Base-by-base conservation (phyloP, 2,888 invertebrate genomes). In the Parnassius smintheus region DNA sequence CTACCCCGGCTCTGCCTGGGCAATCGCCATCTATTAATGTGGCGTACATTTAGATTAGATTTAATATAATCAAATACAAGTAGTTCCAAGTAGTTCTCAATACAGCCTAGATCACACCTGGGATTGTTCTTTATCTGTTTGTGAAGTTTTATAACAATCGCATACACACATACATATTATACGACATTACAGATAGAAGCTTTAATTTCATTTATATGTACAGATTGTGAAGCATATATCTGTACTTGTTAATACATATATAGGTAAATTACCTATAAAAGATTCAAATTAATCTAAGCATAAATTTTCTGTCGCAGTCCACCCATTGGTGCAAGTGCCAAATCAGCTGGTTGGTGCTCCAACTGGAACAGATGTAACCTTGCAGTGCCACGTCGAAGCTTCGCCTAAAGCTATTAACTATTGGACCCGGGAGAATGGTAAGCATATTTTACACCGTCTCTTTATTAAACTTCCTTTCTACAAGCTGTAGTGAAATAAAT, bases 391-490 rank as follows among this genome's bases (percentile, higher is more conserved):
- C 83, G 97, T 97, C 65, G 98, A 98, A 85, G 97, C 98, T 63
- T 97, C 97, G 63, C 97, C 97, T 48, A 97, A 97, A 89, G 96
- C 97, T 81, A 97, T 98, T 93, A 97, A 97, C 93, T 97, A 97
- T 88, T 97, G 97, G 97, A 97, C 96, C 67, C 94, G 96, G 81
- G 97, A 96, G 84, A 96, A 95, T 78, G 97, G 97, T 97, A 89
- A 93, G 94, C 13, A 13, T 50, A 13, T 62, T 66, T 66, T 64
- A 59, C 59, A 56, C 45, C 55, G 49, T 59, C 51, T 56, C 56
- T 57, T 61, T 66, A 65, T 65, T 66, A 61, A 54, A 67, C n/a
- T 49, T 9, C 12, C 8, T 46, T 7, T 12, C 11, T 46, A 7
- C n/a, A n/a, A 46, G 7, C 46, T 46, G 46, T 7, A 12, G n/a